Base-by-base conservation (phyloP, 2,888 invertebrate genomes). In the Pyrochroa serraticornis region DNA sequence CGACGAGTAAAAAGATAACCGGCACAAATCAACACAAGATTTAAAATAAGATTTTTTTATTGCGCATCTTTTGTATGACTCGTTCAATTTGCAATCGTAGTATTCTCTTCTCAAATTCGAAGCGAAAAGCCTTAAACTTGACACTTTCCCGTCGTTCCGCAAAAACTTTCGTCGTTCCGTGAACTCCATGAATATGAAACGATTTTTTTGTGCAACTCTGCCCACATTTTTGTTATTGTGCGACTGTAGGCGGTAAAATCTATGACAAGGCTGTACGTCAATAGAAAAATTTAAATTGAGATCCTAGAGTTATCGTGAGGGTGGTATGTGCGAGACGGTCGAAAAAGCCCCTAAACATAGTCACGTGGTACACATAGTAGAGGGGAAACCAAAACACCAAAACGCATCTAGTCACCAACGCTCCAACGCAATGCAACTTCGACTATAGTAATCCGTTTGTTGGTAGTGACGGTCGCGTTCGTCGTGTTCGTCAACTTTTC, bases 311-410 rank as follows among this genome's bases (percentile, higher is more conserved):
- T 31, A 42, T 50, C 42, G 45, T 8, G 34, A 39, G 48, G 33
- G 8, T 42, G 39, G 49, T 10, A n/a, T 32, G 30, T 12, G 48
- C 39, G 38, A 39, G 34, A 36, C 35, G 39, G 13, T 9, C 39
- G 39, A 13, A 47, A 39, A 37, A 43, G 49, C 47, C 55, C 55
- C 38, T 36, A 34, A 48, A 36, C 31, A 42, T 36, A 31, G 54
- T 59, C 59, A 59, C 59, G 59, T 59, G 59, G 50, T 32, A 47
- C 30, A 45, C 50, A 50, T 41, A 59, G 47, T 35, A 50, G 50
- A 48, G 58, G 59, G 54, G 59, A 54, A 59, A 59, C 54, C 59
- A 59, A 59, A 59, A 55, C 59, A 55, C 51, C 30, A 54, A 49
- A 59, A 59, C 59, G 59, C 59, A 59, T 59, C 30, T 47, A 43